phyloP scores from a whole-genome alignment of 2,113 vertebrate genomes.

The Polypterus bichir region DNA sequence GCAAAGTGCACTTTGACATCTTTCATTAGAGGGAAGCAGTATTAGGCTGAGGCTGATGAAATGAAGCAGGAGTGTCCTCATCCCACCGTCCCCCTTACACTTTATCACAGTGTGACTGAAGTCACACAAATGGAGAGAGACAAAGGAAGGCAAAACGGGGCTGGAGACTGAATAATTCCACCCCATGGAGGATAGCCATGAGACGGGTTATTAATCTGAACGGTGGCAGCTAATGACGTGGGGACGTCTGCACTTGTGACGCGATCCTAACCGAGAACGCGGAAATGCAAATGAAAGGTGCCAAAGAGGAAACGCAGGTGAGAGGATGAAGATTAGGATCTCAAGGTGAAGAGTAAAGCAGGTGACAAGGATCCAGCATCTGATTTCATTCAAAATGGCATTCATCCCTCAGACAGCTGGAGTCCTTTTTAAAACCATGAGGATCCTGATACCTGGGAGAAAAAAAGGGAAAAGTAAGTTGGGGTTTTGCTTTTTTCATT shows the following conservation, averaged over 20 bases:
- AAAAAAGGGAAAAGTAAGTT: slow-evolving; percentile 25
- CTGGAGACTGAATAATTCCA: no score
- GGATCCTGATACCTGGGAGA: slow-evolving; percentile 27
- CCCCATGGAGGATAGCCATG: no score
- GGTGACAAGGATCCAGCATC: not conserved
- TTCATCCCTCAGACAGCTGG: slow-evolving; percentile 35
- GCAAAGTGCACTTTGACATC: not conserved
- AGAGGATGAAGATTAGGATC: slow-evolving; percentile 1
- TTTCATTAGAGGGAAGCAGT: not conserved
- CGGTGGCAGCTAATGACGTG: slow-evolving; percentile 9
- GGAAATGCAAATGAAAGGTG: not conserved
- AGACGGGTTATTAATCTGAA: slow-evolving; percentile 17
- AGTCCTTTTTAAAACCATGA: slow-evolving; percentile 30
- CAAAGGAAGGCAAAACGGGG: no score
- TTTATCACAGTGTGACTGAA: slow-evolving; percentile 3
- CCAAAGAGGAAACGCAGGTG: not conserved
- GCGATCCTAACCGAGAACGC: not conserved
- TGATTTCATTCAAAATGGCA: slow-evolving; percentile 27
- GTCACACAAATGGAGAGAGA: not conserved
- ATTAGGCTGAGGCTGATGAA: not conserved
- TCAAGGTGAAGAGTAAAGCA: not conserved
- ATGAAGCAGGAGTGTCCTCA: not conserved
- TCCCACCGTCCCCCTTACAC: not conserved
- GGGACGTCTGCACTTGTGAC: slow-evolving; percentile 12
- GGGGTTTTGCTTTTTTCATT: not conserved